Evolutionary conservation across 2,888 invertebrate genomes (phyloP), one percentile per base, ranked within the genome.

Genomic region (Mactromeris polynyma): DNA sequence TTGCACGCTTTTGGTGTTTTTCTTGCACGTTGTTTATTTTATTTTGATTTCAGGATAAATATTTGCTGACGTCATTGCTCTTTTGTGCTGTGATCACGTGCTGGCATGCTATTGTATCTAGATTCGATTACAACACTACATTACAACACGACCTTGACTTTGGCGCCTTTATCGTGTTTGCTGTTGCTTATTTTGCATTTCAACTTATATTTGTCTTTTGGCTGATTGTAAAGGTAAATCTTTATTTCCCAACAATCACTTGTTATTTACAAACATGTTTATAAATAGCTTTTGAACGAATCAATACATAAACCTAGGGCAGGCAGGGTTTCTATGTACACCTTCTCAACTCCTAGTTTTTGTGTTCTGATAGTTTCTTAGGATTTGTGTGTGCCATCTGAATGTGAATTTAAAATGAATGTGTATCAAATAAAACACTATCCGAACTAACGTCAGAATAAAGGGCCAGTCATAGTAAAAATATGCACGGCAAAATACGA

Each of bases 21-120:
- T n/a, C n/a, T n/a, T n/a, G n/a, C n/a, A n/a, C n/a, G n/a, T n/a
- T 4, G 2, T 31, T 31, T 1, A n/a, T 3, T 38, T n/a, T 40
- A 11, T 14, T 79, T 7, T 82, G 31, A 54, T 91, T 92, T 46
- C 90, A 93, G 93, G 93, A 93, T 84, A 85, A 89, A 19, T 93
- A 92, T 73, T 83, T 93, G 79, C 81, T 93, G 42, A 87, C 90
- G 11, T 90, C 91, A 26, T 90, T 93, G 90, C 81, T 92, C 46
- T 91, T 93, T 69, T 90, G 88, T 78, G 91, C 88, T 36, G 73
- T 90, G 6, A 89, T 93, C 54, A 90, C 91, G 31, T 87, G 92
- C 38, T 93, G 93, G 93, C 93, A 93, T 81, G 93, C 93, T 33
- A 69, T 93, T 54, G 84, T 93, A 58, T 91, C 93, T 31, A 83